Base-by-base conservation (phyloP, 2,888 invertebrate species). In the Parapristionchus giblindavisi region DNA sequence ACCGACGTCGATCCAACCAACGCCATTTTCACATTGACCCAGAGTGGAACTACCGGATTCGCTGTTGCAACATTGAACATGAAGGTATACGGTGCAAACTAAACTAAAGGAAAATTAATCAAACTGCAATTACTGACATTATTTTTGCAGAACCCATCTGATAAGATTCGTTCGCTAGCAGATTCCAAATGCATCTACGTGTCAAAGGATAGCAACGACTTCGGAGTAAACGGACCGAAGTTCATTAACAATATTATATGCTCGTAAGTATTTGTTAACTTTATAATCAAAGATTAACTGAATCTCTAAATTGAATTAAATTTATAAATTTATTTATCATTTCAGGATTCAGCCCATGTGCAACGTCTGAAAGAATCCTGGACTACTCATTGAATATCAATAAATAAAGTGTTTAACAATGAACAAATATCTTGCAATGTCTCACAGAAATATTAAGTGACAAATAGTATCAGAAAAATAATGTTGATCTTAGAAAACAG, bases 1-100 rank as follows among this genome's bases (percentile, higher is more conserved):
- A 82, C 83, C 54, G 81, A 81, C 65, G 76, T 66, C 38, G 84
- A 84, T 75, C 80, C 83, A 52, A 76, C 76, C 1, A 68, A 78
- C 4, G 63, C 80, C 1, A 63, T 81, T 6, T 58, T 74, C 4
- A 38, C 75, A 3, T 60, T 84, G 54, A 77, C 77, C 8, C 78
- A 79, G 2, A 75, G 79, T 27, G 84, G 84, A 34, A 60, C 73
- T 1, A 81, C 79, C 75, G 84, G 83, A 51, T 58, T 84, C 65
- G 77, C 81, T 24, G 75, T 79, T 1, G 54, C 84, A 40, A 80
- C 80, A 6, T 77, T 77, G 21, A 76, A 78, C 17, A 77, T 81
- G 77, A 75, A 66, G 43, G 66, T 66, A 21, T 4, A 40, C 24
- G 27, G 29, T 29, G 36, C 52, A 24, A 14, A n/a, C n/a, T n/a